Evolutionary conservation across 2,888 invertebrate species (phyloP).

Genomic region (Selenia dentaria): DNA sequence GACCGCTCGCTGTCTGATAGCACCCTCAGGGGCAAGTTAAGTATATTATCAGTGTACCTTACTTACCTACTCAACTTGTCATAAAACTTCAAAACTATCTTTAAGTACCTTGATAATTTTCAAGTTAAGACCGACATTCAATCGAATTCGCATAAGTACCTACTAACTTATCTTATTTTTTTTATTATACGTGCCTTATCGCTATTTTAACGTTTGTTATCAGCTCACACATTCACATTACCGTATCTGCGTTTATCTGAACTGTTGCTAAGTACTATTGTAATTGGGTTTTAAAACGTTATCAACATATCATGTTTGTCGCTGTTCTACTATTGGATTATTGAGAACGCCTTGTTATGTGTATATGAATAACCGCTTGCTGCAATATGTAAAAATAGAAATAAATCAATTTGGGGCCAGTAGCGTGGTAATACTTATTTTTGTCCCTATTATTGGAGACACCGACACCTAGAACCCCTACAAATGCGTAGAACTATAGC

Average conservation of each 20-base stretch:
- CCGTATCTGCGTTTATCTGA: background rate
- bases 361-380: no score
- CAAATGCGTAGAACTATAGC: no score
- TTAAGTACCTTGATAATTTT: background rate
- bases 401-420: no score
- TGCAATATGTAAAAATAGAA: no score
- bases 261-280: conserved; percentile 33
- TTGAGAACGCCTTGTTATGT: background rate
- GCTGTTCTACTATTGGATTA: background rate
- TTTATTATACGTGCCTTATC: conserved; percentile 2
- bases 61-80: background rate
- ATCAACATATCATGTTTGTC: background rate
- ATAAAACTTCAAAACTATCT: background rate
- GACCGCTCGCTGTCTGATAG: no score
- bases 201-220: conserved; percentile 14
- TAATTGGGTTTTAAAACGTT: background rate
- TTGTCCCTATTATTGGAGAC: no score
- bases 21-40: no score
- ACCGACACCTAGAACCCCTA: no score
- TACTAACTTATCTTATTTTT: background rate
- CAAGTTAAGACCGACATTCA: background rate
- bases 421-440: no score
- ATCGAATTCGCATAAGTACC: background rate
- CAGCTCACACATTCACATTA: conserved; percentile 5
- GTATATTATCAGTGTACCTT: no score